phyloP scores from a whole-genome alignment of 2,113 vertebrate species.

The Malaclemys terrapin region DNA sequence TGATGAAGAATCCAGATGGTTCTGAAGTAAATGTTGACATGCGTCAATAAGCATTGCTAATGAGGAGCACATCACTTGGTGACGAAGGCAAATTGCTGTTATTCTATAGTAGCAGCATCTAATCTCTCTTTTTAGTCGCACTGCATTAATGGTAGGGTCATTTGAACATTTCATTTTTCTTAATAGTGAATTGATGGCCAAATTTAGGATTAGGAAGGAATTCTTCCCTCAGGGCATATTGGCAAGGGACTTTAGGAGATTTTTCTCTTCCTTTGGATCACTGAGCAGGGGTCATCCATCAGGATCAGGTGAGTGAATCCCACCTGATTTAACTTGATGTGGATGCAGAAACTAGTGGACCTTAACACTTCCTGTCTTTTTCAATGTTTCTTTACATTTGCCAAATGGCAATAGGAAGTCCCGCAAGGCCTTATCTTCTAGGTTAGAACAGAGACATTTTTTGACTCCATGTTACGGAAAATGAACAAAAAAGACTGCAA shows the following conservation, averaged over 20 bases:
- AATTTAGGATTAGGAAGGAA: not conserved
- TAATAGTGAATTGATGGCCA: constrained; percentile 37
- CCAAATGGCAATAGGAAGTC: constrained; percentile 31
- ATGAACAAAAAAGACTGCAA: constrained; percentile 37
- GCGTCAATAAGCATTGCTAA: not conserved
- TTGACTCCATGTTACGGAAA: constrained; percentile 50
- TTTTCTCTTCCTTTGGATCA: not conserved
- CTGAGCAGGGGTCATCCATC: not conserved
- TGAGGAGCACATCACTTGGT: constrained; percentile 26
- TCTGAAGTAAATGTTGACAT: not conserved
- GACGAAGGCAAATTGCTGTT: constrained; percentile 20
- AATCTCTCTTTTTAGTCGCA: not conserved
- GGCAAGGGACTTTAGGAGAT: not conserved
- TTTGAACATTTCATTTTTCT: constrained; percentile 52
- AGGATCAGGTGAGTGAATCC: not conserved
- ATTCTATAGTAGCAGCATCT: not conserved
- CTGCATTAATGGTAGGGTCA: constrained; percentile 32
- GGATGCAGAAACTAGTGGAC: not conserved
- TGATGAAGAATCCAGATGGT: not conserved
- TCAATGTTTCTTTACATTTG: constrained; percentile 1
- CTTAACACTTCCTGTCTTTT: constrained; percentile 34
- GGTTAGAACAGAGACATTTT: constrained; percentile 58
- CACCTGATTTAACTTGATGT: not conserved
- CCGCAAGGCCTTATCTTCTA: constrained; percentile 23
- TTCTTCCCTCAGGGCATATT: not conserved